Evolutionary conservation across 2,113 vertebrate genomes (phyloP).

Genomic region (Argyrosomus japonicus): DNA sequence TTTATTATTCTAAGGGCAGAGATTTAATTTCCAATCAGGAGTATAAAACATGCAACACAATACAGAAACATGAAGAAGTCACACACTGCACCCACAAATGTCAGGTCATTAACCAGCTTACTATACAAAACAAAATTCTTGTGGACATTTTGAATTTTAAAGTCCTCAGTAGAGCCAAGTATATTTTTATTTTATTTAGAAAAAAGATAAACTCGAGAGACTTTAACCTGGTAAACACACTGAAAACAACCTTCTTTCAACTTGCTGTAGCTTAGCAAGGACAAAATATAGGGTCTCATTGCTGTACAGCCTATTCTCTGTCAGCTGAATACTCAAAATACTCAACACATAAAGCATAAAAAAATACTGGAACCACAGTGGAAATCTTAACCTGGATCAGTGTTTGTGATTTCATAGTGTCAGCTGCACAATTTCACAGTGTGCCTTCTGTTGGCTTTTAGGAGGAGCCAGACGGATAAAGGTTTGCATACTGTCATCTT

Average conservation of each 20-base stretch:
- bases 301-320: not conserved
- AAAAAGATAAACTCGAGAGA: not conserved
- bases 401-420: not conserved
- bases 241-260: not conserved
- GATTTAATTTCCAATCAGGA: not conserved
- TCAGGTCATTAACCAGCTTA: not conserved
- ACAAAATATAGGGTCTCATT: not conserved
- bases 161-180: not conserved
- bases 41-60: not conserved
- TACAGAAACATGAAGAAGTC: not conserved
- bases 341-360: not conserved
- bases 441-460: not conserved
- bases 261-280: not conserved
- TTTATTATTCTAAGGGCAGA: not conserved
- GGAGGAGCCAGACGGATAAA: not conserved
- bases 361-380: not conserved
- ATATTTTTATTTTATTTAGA: not conserved
- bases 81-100: too few species aligned
- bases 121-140: not conserved
- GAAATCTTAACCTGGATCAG: not conserved
- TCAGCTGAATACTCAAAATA: conserved; percentile 6
- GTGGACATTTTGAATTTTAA: not conserved
- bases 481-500: conserved; percentile 20
- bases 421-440: not conserved
- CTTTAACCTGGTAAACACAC: not conserved